Conservation (phyloP, 2,888 invertebrate species). For the Diplazon laetatorius region DNA sequence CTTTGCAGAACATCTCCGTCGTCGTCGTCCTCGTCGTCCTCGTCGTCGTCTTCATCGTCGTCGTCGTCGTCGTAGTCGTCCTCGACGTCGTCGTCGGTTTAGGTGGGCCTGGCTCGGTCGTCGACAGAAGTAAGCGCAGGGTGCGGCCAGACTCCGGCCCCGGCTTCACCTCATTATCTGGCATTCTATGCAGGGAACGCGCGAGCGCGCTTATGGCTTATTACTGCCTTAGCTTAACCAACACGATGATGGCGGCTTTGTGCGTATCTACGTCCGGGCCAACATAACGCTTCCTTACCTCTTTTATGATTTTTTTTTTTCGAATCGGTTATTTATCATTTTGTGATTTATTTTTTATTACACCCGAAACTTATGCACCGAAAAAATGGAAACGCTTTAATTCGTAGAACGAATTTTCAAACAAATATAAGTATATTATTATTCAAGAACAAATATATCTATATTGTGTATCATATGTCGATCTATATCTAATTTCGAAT, state of each 20-base stretch:
- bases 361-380: no score
- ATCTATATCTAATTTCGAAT: no score
- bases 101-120: slow-evolving; percentile 74
- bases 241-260: slow-evolving; percentile 65
- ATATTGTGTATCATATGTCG: no score
- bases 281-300: slow-evolving; percentile 61
- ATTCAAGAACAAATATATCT: no score
- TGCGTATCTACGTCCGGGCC: slow-evolving; percentile 40
- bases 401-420: no score
- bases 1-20: slow-evolving; percentile 41
- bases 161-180: slow-evolving; percentile 82
- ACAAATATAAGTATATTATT: no score
- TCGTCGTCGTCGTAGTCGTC: slow-evolving; percentile 64
- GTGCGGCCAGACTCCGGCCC: slow-evolving; percentile 81
- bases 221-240: slow-evolving; percentile 80
- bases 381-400: no score
- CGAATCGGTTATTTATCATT: no score
- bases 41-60: slow-evolving; percentile 61
- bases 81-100: slow-evolving; percentile 64
- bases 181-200: slow-evolving; percentile 82
- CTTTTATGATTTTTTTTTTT: slow-evolving; percentile 69
- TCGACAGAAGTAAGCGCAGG: slow-evolving; percentile 77
- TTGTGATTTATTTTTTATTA: no score
- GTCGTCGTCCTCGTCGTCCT: slow-evolving; percentile 64
- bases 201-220: slow-evolving; percentile 81